Percentiles rank a stretch among this genome's conserved stretches.
Conservation (phyloP, 1,140 invertebrate genomes). For the Grapholita molesta region DNA sequence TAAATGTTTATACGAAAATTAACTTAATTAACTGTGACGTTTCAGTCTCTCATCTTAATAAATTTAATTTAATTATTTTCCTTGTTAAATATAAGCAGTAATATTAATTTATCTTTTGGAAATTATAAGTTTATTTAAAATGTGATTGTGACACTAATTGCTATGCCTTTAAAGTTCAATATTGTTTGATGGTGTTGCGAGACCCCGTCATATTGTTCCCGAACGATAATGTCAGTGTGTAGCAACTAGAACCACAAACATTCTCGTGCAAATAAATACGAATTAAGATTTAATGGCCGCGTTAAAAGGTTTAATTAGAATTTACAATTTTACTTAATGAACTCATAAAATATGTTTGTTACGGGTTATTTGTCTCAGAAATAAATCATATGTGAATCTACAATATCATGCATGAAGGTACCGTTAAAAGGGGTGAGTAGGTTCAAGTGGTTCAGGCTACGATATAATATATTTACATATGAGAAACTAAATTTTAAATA, state of each 20-base stretch:
- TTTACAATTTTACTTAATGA: not conserved
- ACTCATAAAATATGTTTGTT: too few species aligned
- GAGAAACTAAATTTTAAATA: too few species aligned
- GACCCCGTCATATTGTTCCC: too few species aligned
- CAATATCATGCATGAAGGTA: too few species aligned
- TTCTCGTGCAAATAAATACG: not conserved
- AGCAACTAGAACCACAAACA: not conserved
- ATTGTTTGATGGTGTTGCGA: not conserved
- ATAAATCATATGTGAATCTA: too few species aligned
- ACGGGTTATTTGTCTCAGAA: too few species aligned
- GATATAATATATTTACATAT: too few species aligned
- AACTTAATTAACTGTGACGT: not conserved
- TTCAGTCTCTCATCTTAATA: not conserved
- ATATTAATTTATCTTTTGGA: conserved; percentile 1
- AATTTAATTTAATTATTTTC: not conserved
- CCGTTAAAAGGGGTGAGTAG: too few species aligned
- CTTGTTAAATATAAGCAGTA: not conserved
- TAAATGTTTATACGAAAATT: too few species aligned
- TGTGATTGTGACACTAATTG: not conserved
- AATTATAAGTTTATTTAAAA: not conserved
- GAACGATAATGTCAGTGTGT: not conserved
- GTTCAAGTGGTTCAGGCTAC: too few species aligned
- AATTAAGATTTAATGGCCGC: not conserved
- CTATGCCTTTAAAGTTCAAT: not conserved
- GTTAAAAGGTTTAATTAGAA: not conserved